Evolutionary conservation across 2,113 vertebrate species (phyloP), one percentile per base, ranked within the genome.

Genomic region (Coreoperca whiteheadi): DNA sequence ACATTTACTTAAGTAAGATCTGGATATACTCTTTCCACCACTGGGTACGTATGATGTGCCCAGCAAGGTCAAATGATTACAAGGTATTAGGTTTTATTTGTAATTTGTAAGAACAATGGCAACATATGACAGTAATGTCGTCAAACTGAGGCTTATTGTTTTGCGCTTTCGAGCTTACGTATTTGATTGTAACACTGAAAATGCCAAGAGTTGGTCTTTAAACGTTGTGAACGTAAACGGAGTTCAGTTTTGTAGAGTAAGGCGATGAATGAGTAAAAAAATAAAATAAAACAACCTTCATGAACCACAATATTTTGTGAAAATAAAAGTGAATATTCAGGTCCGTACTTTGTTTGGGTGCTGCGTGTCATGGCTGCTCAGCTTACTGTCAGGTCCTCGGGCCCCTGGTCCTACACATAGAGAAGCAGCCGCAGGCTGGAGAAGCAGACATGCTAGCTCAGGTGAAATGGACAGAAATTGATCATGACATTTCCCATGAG

Each of bases 391-490:
- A 32, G 25, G 25, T 41, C 54, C 15, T 59, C 1, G 23, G 3
- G 32, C 41, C 37, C n/a, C 6, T 15, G 6, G 32, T 57, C 37
- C n/a, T 16, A 4, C 9, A 41, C 37, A 15, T n/a, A 20, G 8
- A 41, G 9, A 23, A 11, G 12, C 28, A 59, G n/a, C 39, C 3
- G 5, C 39, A 23, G 60, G 43, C 32, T 28, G 60, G 28, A 48
- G 2, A 21, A 61, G 18, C 32, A 71, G 56, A 48, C 20, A 4
- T 34, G 9, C 41, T 51, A 37, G 6, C 77, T 63, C 69, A 34
- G 69, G 59, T 81, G 78, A 72, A 54, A 46, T 25, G 48, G 46
- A 79, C 77, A 51, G 57, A 39, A 23, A 71, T 41, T 28, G 46
- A 41, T 23, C 21, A 28, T 30, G 66, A 63, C 66, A 3, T 79